Evolutionary conservation across 2,888 invertebrate species (phyloP), one percentile per base, ranked within the genome.

Genomic region (Drosophila birchii): DNA sequence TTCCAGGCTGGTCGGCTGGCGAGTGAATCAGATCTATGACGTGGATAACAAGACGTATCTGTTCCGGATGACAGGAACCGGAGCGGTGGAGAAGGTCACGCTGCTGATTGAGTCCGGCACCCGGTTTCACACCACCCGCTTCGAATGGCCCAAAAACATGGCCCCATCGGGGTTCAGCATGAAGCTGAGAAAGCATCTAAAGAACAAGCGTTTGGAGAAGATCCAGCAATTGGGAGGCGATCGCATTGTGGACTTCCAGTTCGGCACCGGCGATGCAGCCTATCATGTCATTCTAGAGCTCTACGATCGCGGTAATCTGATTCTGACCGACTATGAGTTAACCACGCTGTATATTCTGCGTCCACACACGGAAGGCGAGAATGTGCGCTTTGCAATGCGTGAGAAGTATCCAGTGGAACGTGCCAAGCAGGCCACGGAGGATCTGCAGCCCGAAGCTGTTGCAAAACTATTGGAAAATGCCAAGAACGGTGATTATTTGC

Each of bases 71-170:
- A 97, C 96, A 91, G 95, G 96, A 74, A 95, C 96, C 0, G 98
- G 98, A 91, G 98, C 98, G 90, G 95, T 96, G 87, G 88, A 86
- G 7, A 99, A 99, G 93, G 94, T 94, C 58, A 95, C 98, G 12
- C 93, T 99, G 36, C 93, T 99, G 9, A 92, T 99, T 38, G 99
- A 99, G 93, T 99, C 99, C 0, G 99, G 98, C 0, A 96, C 95
- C 81, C 94, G 99, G 69, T 96, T 99, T 71, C 99, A 99, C 91
- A 96, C 96, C 7, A 99, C 99, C 14, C 96, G 95, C 43, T 99
- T 98, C 93, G 99, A 99, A 91, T 99, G 99, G 99, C 99, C 99
- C 0, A 99, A 99, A 93, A 98, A 98, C 94, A 94, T 96, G 44
- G 97, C 96, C 8, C 99, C 98, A 1, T 98, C 98, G 0, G 98